phyloP scores from a whole-genome alignment of 2,888 invertebrate genomes.

The Sussaba pulchella region DNA sequence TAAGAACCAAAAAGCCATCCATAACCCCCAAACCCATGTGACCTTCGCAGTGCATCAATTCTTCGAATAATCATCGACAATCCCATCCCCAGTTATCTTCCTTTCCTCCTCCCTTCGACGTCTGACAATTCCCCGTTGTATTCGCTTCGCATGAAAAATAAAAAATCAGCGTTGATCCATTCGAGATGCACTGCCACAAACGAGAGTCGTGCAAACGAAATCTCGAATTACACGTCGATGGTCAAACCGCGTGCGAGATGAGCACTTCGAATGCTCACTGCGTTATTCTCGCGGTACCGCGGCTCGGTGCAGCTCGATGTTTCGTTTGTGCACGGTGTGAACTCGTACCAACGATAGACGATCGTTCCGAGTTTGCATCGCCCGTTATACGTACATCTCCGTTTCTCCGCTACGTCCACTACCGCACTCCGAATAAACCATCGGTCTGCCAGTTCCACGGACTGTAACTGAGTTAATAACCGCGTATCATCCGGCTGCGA shows the following conservation, averaged over 20 bases:
- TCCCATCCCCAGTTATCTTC: too few species aligned
- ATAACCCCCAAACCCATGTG: too few species aligned
- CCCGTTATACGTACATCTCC: background rate
- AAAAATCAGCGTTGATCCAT: too few species aligned
- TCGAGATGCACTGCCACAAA: background rate
- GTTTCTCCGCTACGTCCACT: too few species aligned
- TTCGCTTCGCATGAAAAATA: too few species aligned
- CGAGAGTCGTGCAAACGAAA: conserved; percentile 41
- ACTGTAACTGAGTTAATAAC: conserved; percentile 68
- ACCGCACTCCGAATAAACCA: conserved; percentile 29
- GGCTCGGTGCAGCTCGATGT: too few species aligned
- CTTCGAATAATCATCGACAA: background rate
- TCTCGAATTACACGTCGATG: conserved; percentile 31
- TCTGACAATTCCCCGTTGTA: background rate
- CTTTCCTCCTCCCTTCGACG: background rate
- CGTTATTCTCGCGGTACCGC: conserved; percentile 1
- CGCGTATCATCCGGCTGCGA: conserved; percentile 77
- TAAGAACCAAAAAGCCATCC: too few species aligned
- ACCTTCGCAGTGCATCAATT: conserved; percentile 1
- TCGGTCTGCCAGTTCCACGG: conserved; percentile 50
- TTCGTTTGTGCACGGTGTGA: conserved; percentile 5
- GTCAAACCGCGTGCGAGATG: conserved; percentile 21
- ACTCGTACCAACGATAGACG: conserved; percentile 15
- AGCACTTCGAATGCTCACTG: background rate
- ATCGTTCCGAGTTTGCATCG: background rate